Evolutionary conservation across 2,888 invertebrate genomes (phyloP).

Genomic region (Scaptomyza flava): DNA sequence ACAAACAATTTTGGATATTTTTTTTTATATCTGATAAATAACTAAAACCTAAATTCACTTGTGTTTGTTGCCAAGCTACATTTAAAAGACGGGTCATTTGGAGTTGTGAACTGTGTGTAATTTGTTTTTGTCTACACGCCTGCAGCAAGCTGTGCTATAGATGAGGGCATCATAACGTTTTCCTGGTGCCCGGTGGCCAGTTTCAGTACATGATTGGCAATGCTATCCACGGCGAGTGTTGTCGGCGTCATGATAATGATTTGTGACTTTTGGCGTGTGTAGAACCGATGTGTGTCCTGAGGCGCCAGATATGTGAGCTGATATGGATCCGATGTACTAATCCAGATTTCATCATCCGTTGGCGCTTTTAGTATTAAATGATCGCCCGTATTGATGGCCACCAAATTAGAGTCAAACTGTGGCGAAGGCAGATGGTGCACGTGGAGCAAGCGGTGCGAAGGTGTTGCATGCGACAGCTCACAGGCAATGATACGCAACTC

Average conservation of each 20-base stretch:
- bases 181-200: conserved; percentile 69
- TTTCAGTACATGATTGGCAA: conserved; percentile 80
- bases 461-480: conserved; percentile 77
- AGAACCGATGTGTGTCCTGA: conserved; percentile 71
- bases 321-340: conserved; percentile 76
- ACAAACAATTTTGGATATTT: conserved; percentile 29
- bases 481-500: conserved; percentile 81
- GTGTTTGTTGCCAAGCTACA: conserved; percentile 15
- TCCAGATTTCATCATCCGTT: conserved; percentile 81
- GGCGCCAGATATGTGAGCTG: conserved; percentile 72
- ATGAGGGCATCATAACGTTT: conserved; percentile 4
- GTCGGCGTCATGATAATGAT: conserved; percentile 74
- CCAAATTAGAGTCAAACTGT: conserved; percentile 68
- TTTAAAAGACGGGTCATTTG: conserved; percentile 32
- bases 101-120: background rate
- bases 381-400: conserved; percentile 78
- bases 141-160: conserved; percentile 8
- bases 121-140: conserved; percentile 7
- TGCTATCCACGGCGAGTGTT: conserved; percentile 76
- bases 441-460: conserved; percentile 79
- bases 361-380: conserved; percentile 75
- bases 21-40: conserved; percentile 33
- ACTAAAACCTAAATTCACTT: conserved; percentile 26
- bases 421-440: conserved; percentile 73
- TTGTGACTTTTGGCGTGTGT: conserved; percentile 76